Percentiles rank a stretch among this genome's conserved stretches.
Conservation (phyloP, 2,113 vertebrate genomes). For the Rhinoderma darwinii region DNA sequence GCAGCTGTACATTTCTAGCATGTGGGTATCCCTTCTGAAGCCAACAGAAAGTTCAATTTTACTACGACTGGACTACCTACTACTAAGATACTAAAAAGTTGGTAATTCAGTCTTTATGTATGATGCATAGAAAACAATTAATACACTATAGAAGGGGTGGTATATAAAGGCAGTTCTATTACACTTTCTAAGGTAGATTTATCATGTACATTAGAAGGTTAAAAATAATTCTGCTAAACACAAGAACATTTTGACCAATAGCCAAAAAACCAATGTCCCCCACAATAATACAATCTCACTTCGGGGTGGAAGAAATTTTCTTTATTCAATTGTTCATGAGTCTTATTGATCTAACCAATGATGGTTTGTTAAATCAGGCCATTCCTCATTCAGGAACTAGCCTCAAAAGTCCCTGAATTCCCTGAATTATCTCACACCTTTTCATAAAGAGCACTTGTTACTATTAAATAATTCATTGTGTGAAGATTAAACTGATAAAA, state of each 20-base stretch:
- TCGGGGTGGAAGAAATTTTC: neutral
- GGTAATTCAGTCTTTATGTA: too few relatives aligned
- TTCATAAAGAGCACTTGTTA: neutral
- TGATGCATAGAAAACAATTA: too few relatives aligned
- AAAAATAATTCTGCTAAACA: neutral
- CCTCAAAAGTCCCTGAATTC: slow-evolving; percentile 5
- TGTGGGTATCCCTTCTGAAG: too few relatives aligned
- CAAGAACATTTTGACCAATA: neutral
- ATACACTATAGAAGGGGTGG: too few relatives aligned
- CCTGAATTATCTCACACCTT: neutral
- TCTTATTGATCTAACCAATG: neutral
- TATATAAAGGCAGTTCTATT: too few relatives aligned
- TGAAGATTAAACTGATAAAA: slow-evolving; percentile 21
- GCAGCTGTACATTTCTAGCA: too few relatives aligned
- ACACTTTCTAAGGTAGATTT: too few relatives aligned
- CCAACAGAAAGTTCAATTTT: too few relatives aligned
- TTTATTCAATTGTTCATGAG: neutral
- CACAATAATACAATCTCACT: neutral
- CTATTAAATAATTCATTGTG: slow-evolving; percentile 23
- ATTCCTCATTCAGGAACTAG: neutral
- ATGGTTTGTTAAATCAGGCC: neutral
- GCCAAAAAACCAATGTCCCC: neutral
- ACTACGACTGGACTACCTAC: too few relatives aligned
- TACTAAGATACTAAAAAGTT: too few relatives aligned
- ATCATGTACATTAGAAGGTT: neutral